Evolutionary conservation across 2,797 vertebrate genomes (phyloP), one percentile per base, ranked within the genome.

Genomic region (Spea hammondii): DNA sequence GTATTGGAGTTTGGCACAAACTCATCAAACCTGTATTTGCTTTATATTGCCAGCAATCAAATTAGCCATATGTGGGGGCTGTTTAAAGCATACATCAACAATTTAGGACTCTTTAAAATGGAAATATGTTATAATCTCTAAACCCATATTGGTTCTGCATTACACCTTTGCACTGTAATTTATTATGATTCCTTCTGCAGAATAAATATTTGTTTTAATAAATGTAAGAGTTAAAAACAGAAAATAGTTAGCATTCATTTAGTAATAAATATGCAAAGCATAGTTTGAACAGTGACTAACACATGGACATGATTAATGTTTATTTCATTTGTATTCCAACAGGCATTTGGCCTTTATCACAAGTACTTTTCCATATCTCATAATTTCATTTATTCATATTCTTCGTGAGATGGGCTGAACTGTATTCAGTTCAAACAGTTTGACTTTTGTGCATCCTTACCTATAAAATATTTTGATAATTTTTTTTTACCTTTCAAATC

Each of bases 321-420:
- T 74, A 49, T 57, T 82, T 69, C 75, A 82, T 82, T 82, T 77
- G 75, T 82, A 78, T 82, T 82, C 80, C 70, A 70, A 55, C 54
- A 65, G 70, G 65, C 72, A 46, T 72, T 60, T 77, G 74, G 67
- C 74, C 74, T 81, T 81, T 81, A 81, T 81, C 74, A 72, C 54
- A 46, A 81, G 74, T 13, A 68, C 69, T 77, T 77, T 69, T 81
- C 79, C 55, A 64, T 64, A 54, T 81, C 73, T 65, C 72, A 81
- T 81, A 68, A 72, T 81, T 81, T 72, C 44, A 72, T 77, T 81
- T 72, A 81, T 77, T 77, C 73, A 77, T 68, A 77, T 71, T 70
- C 64, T 73, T 81, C 65, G 32, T 13, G 65, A 73, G 74, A 69
- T 55, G 66, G 45, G 45, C 65, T 73, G 14, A 60, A 70, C 74